phyloP scores from a whole-genome alignment of 2,797 vertebrate species.

The Poecile montanus region DNA sequence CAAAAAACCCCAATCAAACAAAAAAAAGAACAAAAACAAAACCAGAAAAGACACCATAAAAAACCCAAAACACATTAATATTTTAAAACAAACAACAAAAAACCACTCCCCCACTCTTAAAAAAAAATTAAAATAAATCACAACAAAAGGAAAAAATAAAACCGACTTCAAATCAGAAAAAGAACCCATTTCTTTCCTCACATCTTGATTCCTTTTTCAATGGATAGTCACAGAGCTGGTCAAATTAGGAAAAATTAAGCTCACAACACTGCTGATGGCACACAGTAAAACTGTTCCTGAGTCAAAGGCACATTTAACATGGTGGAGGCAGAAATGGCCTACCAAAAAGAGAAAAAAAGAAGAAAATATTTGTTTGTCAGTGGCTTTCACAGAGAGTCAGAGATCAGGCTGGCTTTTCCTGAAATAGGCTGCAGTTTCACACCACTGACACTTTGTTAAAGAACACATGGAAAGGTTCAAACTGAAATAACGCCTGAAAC shows the following conservation, averaged over 20 bases:
- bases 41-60: neutral
- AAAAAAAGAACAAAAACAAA: neutral
- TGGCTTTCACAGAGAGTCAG: neutral
- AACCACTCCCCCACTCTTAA: accelerated
- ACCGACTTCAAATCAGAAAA: neutral
- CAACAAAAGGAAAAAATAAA: neutral
- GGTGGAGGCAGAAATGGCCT: neutral
- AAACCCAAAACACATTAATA: neutral
- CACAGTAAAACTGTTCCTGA: neutral
- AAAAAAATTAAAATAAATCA: neutral
- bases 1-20: accelerated
- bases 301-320: accelerated
- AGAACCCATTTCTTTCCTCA: neutral
- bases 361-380: neutral
- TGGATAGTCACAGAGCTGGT: neutral
- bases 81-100: accelerated
- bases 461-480: constrained; percentile 34
- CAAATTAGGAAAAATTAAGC: neutral
- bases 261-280: neutral
- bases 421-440: constrained; percentile 32
- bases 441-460: neutral
- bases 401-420: constrained; percentile 13
- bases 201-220: neutral
- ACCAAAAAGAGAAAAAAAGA: neutral
- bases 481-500: neutral